These are phyloP conservation scores for Melanotaenia boesemani DNA, from an alignment of 2,797 vertebrate species.

Conservation along the genomic window DNA sequence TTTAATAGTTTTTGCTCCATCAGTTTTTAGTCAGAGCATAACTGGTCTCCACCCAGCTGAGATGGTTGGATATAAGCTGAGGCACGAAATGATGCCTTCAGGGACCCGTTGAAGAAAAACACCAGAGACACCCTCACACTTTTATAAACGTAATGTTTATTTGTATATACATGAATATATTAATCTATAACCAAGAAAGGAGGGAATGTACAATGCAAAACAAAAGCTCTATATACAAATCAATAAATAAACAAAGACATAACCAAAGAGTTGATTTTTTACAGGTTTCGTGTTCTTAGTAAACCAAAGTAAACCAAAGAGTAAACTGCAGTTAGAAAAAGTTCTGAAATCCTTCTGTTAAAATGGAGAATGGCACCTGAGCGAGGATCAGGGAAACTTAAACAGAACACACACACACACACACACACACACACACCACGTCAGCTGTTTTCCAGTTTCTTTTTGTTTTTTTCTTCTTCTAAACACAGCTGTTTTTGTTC, in stretches of 20 bases:
- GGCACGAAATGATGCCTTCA: too few species aligned
- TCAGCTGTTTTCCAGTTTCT: constrained; percentile 58
- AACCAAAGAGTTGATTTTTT: constrained; percentile 58
- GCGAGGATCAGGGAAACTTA: constrained; percentile 54
- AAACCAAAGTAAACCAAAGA: constrained; percentile 49
- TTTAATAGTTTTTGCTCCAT: too few species aligned
- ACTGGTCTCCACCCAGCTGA: too few species aligned
- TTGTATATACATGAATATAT: constrained; percentile 85
- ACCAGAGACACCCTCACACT: constrained; percentile 28
- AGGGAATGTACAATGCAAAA: constrained; percentile 85
- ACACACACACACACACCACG: constrained; percentile 18
- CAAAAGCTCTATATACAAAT: constrained; percentile 82
- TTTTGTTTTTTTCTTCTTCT: constrained; percentile 41
- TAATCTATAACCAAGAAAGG: constrained; percentile 84
- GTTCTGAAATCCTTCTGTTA: constrained; percentile 52
- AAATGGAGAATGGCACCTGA: constrained; percentile 76
- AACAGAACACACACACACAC: constrained; percentile 16
- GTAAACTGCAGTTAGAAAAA: constrained; percentile 71
- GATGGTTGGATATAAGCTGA: too few species aligned
- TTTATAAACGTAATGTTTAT: constrained; percentile 85
- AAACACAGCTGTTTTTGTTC: constrained; percentile 68
- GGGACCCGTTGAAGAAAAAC: neutral
- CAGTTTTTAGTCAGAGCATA: too few species aligned
- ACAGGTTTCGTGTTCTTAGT: constrained; percentile 46
- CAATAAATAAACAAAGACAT: constrained; percentile 82